Base-by-base conservation (phyloP, 1,140 invertebrate species). In the Dermatophagoides farinae region DNA sequence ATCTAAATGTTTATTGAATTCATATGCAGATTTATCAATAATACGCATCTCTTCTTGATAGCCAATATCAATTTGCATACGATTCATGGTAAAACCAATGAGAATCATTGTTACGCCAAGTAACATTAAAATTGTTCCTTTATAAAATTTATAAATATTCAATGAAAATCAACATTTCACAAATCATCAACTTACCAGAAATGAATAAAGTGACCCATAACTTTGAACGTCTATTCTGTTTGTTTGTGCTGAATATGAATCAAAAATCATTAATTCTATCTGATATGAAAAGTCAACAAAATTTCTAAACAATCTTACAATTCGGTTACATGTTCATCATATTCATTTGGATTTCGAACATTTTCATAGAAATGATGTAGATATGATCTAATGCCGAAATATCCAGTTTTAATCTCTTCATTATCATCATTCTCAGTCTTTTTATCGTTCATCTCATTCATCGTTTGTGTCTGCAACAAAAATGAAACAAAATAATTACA, bases 1-100 rank as follows among this genome's bases (percentile, higher is more conserved):
- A 64, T 77, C 76, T 50, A 78, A 66, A 31, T 72, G 73, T n/a
- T 70, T 67, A 68, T 78, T 78, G 67, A 74, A 77, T 16, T 66
- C 61, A 25, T 73, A 67, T 9, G 75, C 75, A 47, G 64, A 66
- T 16, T 70, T 67, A 68, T 78, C 76, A 14, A 77, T 66, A 47
- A 76, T 71, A 43, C 72, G 73, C 25, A 75, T 66, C 57, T 75
- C 70, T 25, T 72, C 70, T 18, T 72, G 66, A 22, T 70, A 67
- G 4, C 66, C 69, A 18, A 75, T 68, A n/a, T 77, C 64, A n/a
- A 72, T 70, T 6, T 71, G 65, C 61, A 71, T 71, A 31, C 69
- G 68, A 1, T 77, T 75, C 37, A 76, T 70, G 10, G 77, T 66
- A 65, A 77, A 78, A 9, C 76, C 76, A 5, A 76, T 71, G 2